Percentiles rank a stretch among this genome's conserved stretches.
These are phyloP conservation scores for Cyphomyrus plagiostoma DNA, from an alignment of 2,113 vertebrate genomes.

Conservation along the genomic window DNA sequence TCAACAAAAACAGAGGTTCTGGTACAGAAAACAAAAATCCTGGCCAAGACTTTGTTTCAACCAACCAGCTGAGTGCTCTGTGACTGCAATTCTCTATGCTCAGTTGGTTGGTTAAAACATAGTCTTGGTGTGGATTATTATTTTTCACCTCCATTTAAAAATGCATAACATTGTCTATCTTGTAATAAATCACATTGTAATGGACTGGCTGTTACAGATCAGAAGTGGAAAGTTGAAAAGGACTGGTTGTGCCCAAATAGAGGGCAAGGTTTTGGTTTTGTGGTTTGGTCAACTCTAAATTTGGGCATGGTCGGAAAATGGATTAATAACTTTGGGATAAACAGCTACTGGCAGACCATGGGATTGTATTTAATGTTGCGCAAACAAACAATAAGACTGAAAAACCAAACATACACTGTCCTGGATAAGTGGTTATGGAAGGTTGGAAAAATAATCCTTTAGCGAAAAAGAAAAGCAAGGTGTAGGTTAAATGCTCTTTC, in stretches of 20 bases:
- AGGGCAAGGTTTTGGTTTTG: not conserved
- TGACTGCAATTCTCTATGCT: not conserved
- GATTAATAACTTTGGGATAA: not conserved
- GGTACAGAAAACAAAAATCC: not conserved
- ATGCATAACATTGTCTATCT: not conserved
- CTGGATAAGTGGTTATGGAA: not conserved
- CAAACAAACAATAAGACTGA: not conserved
- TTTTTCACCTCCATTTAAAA: not conserved
- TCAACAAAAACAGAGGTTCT: not conserved
- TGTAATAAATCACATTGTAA: not conserved
- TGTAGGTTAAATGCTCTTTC: not conserved
- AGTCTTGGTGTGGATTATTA: not conserved
- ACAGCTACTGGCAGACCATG: not conserved
- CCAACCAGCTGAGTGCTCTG: not conserved
- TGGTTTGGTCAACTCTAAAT: not conserved
- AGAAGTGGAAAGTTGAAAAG: not conserved
- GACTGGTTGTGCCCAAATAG: not conserved
- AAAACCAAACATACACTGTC: not conserved
- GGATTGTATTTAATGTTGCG: not conserved
- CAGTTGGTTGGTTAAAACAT: not conserved
- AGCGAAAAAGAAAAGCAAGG: not conserved
- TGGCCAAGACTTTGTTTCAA: not conserved
- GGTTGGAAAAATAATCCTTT: not conserved
- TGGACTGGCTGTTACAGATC: not conserved
- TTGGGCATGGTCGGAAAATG: not conserved